These are phyloP conservation scores for Garrulus glandarius DNA, from an alignment of 2,797 vertebrate genomes.

Conservation along the genomic window DNA sequence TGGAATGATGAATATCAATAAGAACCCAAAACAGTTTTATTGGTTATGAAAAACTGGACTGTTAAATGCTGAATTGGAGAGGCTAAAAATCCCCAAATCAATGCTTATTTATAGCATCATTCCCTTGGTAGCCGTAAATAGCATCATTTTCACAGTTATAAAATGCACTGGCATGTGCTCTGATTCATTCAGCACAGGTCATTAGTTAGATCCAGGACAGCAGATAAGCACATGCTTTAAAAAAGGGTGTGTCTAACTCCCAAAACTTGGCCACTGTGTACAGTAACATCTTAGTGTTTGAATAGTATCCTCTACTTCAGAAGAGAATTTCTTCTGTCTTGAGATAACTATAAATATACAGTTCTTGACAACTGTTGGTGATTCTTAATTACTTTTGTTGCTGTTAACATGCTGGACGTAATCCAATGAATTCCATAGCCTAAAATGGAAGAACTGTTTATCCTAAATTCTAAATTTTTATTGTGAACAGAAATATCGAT, in stretches of 20 bases:
- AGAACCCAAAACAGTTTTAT: not conserved
- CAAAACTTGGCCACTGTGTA: not conserved
- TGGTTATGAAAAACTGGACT: not conserved
- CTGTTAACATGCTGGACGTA: not conserved
- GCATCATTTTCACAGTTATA: not conserved
- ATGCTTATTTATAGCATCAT: not conserved
- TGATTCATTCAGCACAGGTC: slow-evolving; percentile 3
- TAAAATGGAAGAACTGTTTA: not conserved
- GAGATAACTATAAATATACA: not conserved
- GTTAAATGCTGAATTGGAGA: not conserved
- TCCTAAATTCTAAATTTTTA: not conserved
- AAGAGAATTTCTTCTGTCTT: not conserved
- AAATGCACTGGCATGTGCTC: not conserved
- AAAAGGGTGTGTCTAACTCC: not conserved
- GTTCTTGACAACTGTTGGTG: not conserved
- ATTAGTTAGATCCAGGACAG: not conserved
- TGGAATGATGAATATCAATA: not conserved
- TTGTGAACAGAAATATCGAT: not conserved
- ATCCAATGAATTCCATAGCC: not conserved
- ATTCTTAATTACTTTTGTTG: not conserved
- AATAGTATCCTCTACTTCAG: not conserved
- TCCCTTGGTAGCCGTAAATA: not conserved
- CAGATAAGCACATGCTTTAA: not conserved
- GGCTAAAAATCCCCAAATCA: not conserved
- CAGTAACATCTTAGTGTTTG: not conserved